Evolutionary conservation across 2,113 vertebrate genomes (phyloP).

Genomic region (Phylloscopus trochilus): DNA sequence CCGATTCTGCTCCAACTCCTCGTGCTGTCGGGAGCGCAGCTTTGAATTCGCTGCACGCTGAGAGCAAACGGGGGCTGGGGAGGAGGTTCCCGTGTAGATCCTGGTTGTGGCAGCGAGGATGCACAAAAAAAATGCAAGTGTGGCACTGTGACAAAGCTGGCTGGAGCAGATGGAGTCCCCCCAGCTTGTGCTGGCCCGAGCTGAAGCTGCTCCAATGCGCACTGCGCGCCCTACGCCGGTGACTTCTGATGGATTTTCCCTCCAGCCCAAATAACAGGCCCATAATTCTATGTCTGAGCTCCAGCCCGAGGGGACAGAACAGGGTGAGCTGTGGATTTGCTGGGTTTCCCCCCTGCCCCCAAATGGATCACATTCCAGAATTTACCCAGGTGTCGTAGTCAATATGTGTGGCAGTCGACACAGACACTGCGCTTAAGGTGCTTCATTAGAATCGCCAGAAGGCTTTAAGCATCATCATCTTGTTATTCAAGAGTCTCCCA

Average conservation of each 20-base stretch:
- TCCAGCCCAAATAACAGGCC: background rate
- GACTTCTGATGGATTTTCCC: background rate
- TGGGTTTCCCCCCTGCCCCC: accelerated
- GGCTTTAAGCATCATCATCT: no score
- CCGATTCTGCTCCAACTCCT: background rate
- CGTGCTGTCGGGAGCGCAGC: background rate
- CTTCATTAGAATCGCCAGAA: no score
- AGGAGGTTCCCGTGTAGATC: background rate
- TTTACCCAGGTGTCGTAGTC: background rate
- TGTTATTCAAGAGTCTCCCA: no score
- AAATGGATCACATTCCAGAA: background rate
- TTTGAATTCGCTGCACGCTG: background rate
- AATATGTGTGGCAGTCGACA: no score
- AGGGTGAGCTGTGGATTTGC: background rate
- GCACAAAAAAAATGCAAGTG: background rate
- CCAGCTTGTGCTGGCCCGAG: background rate
- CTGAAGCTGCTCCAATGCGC: background rate
- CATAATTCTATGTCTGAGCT: background rate
- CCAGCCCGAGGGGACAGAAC: background rate
- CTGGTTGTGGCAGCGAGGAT: background rate
- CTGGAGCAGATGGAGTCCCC: slow-evolving; percentile 43
- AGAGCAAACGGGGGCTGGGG: background rate
- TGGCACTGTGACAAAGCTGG: background rate
- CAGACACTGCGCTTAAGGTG: no score
- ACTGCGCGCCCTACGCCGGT: accelerated